Conservation (phyloP, 1,140 invertebrate species). For the Bombus turneri region DNA sequence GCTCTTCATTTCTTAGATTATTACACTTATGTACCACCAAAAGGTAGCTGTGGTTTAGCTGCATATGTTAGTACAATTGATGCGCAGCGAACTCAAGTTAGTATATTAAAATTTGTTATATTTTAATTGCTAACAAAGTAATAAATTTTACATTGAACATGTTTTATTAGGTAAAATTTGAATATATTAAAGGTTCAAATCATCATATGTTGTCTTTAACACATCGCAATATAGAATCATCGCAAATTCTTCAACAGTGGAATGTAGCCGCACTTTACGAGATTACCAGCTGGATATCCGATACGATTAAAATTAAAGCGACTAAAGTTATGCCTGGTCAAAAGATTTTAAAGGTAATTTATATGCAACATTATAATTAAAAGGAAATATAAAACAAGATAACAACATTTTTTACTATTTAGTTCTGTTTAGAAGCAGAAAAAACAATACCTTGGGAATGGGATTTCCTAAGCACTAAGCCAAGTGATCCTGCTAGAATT, state of each 20-base stretch:
- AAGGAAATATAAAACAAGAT: not conserved
- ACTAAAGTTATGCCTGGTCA: constrained; percentile 67
- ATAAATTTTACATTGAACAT: not conserved
- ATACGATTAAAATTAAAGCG: constrained; percentile 78
- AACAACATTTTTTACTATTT: constrained; percentile 30
- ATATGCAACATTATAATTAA: not conserved
- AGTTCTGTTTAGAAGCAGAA: constrained; percentile 77
- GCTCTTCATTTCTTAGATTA: constrained; percentile 82
- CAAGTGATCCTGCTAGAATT: constrained; percentile 72
- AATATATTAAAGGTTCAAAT: constrained; percentile 73
- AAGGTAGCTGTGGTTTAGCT: constrained; percentile 80
- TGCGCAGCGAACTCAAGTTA: constrained; percentile 73
- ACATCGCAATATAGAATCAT: constrained; percentile 68
- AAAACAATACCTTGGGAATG: constrained; percentile 77
- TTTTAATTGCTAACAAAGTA: not conserved
- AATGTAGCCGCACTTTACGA: constrained; percentile 76
- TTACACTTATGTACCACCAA: constrained; percentile 81
- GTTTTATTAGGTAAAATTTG: constrained; percentile 76
- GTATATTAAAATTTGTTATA: constrained; percentile 13
- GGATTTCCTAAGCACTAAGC: constrained; percentile 75
- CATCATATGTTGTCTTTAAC: constrained; percentile 74
- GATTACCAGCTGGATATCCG: constrained; percentile 72
- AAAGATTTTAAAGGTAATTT: constrained; percentile 74
- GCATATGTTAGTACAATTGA: constrained; percentile 74
- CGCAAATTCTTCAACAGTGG: constrained; percentile 76